phyloP scores from a whole-genome alignment of 2,888 invertebrate genomes.

The Gibbula magus region DNA sequence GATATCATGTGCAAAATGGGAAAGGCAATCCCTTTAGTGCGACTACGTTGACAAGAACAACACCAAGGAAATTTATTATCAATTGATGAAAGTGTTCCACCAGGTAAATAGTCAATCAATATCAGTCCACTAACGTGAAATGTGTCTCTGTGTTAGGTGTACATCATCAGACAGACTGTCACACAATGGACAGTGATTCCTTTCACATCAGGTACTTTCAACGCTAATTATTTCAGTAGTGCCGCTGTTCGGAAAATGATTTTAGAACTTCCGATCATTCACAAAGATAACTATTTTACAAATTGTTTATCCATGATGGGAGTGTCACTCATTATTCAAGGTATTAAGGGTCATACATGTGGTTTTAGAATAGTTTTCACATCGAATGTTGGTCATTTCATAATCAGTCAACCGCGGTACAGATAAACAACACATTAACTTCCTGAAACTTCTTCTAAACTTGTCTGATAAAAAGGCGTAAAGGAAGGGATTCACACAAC shows the following conservation, averaged over 20 bases:
- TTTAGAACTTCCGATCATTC: neutral
- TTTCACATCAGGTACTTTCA: neutral
- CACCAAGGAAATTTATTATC: neutral
- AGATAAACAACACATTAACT: constrained; percentile 70
- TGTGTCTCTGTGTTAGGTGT: neutral
- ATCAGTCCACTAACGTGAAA: no score
- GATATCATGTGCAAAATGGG: neutral
- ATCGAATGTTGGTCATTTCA: constrained; percentile 62
- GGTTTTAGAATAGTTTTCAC: constrained; percentile 38
- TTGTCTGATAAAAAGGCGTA: constrained; percentile 96
- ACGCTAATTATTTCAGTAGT: neutral
- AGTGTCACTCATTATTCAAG: constrained; percentile 7
- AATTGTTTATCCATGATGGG: neutral
- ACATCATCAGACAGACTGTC: neutral
- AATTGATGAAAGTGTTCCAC: neutral
- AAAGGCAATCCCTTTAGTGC: neutral
- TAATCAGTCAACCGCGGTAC: constrained; percentile 57
- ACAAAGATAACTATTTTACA: neutral
- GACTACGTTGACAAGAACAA: neutral
- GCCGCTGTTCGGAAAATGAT: neutral
- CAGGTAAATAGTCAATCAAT: no score
- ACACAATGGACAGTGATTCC: neutral
- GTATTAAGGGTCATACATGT: constrained; percentile 7
- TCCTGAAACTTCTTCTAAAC: constrained; percentile 90
- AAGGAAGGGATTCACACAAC: constrained; percentile 94